Evolutionary conservation across 1,140 invertebrate species (phyloP), one percentile per base, ranked within the genome.

Genomic region (Marisa cornuarietis): DNA sequence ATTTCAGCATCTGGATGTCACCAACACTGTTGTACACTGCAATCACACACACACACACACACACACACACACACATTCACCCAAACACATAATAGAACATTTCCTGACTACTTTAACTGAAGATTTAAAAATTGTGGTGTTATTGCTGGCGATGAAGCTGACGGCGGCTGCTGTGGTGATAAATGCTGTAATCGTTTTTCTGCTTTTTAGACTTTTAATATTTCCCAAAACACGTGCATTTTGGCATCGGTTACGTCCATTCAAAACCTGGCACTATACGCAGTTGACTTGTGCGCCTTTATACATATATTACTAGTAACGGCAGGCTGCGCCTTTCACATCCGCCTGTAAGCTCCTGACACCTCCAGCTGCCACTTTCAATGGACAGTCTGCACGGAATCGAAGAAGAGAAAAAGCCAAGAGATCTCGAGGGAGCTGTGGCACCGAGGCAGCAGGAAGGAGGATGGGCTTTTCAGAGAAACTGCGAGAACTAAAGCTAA

Each of bases 41-140:
- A 11, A 69, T 7, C 66, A 69, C 66, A 69, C 66, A n/a, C 66
- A 69, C 66, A 69, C 66, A 2, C 6, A 69, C 66, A 69, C 66
- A 13, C 66, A 69, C 66, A 69, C 66, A 69, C 66, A 14, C 7
- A 69, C 66, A 69, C n/a, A n/a, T n/a, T n/a, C n/a, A n/a, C 66
- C 6, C 66, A 69, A 0, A 69, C 66, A 69, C 66, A 69, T 31
- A 6, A 6, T 4, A 7, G 14, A n/a, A 69, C 66, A 69, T 31
- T 26, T 31, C 24, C 66, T 26, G n/a, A 69, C n/a, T n/a, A n/a
- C n/a, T n/a, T 31, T 26, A n/a, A 69, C 66, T 26, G n/a, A 69
- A n/a, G n/a, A 69, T 13, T 9, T 22, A 22, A 24, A 22, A 22
- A 4, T 65, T 2, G 2, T 65, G 63, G 18, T 65, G 18, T 65